Evolutionary conservation across 2,797 vertebrate species (phyloP), one percentile per base, ranked within the genome.

Genomic region (Lepilemur septentrionalis): DNA sequence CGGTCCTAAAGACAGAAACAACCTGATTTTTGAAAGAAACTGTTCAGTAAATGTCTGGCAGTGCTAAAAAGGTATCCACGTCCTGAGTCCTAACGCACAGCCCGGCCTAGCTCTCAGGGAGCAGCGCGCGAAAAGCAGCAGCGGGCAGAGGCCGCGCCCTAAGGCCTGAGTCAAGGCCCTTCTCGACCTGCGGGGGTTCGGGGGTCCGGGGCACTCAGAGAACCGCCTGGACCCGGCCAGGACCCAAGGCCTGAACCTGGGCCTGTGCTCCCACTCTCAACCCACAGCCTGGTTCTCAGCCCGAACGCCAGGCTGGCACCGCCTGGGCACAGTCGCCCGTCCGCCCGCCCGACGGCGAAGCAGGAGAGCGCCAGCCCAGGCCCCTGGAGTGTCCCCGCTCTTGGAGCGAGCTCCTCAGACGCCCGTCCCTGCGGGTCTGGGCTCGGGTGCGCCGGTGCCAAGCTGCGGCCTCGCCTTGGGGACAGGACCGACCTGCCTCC

Each of bases 171-270:
- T 50, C 35, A 1, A 69, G 91, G 91, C 59, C 70, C 70, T 23
- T 38, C 41, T 7, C 20, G 5, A 43, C 25, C 7, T 0, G 14
- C 11, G n/a, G 25, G 25, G 50, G 1, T 2, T 2, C 12, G 32
- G 30, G 22, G 13, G 15, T 13, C 2, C 15, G 11, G 12, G 30
- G 7, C 11, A 46, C 75, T 72, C 91, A 8, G 13, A 17, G 38
- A 18, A 59, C 22, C 9, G 25, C 48, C 75, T 4, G 89, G 57
- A 7, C 35, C 15, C 35, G 32, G 30, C 48, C 75, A 4, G 89
- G 57, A 4, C 46, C 13, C 23, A 1, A 38, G 13, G n/a, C 50
- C 52, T 13, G n/a, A 20, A 11, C 35, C 18, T 17, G 14, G 35
- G 38, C 57, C 63, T 46, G 12, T 52, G 25, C 32, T 65, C 63